Percentiles rank a stretch among this genome's conserved stretches.
Evolutionary conservation across 2,113 vertebrate genomes (phyloP).

Genomic region (Plestiodon gilberti): DNA sequence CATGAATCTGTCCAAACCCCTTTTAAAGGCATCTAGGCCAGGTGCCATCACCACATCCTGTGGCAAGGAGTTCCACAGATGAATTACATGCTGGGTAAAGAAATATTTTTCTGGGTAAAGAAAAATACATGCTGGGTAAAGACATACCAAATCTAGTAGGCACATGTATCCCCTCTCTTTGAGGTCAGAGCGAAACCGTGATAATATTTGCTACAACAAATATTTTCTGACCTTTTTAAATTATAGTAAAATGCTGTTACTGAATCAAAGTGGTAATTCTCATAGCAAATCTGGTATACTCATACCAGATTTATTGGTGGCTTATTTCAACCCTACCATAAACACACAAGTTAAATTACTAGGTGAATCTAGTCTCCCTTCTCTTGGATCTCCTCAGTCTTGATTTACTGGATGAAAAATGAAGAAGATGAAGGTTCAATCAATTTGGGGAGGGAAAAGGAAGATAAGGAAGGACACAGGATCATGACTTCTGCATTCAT

Average conservation of each 20-base stretch:
- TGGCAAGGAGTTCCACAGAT: too few relatives aligned
- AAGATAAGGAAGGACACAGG: constrained; percentile 2
- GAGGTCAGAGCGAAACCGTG: too few relatives aligned
- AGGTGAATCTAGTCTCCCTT: constrained; percentile 17
- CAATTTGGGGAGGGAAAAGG: background rate
- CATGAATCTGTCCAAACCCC: too few relatives aligned
- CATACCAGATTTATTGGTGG: background rate
- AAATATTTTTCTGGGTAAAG: too few relatives aligned
- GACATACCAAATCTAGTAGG: too few relatives aligned
- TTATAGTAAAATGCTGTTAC: constrained; percentile 15
- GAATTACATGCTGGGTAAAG: too few relatives aligned
- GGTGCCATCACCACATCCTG: too few relatives aligned
- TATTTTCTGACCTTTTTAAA: constrained; percentile 33
- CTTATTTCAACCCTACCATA: constrained; percentile 1
- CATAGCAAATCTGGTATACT: background rate
- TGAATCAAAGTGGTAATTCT: constrained; percentile 4
- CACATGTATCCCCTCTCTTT: too few relatives aligned
- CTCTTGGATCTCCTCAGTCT: background rate
- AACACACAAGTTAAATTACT: constrained; percentile 30
- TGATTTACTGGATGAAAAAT: constrained; percentile 50
- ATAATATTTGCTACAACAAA: constrained; percentile 9
- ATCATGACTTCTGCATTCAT: constrained; percentile 8
- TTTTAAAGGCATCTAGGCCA: too few relatives aligned
- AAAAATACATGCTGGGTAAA: too few relatives aligned
- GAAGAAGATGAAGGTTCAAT: constrained; percentile 18